These are phyloP conservation scores for Benthosema pterotum DNA, from an alignment of 2,797 vertebrate genomes.

Conservation along the genomic window DNA sequence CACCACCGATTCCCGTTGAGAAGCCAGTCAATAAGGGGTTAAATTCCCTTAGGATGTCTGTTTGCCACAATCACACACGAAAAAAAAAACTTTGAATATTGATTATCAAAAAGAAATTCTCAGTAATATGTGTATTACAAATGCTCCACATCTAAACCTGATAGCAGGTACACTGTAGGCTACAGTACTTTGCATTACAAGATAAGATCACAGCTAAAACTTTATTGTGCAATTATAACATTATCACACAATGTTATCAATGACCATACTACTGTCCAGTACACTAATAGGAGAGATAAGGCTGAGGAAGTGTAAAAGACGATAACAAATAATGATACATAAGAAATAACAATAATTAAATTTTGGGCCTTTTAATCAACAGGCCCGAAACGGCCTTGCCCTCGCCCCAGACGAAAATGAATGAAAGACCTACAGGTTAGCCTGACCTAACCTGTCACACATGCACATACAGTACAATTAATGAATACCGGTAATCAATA, in stretches of 20 bases:
- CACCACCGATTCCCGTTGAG: slow-evolving; percentile 71
- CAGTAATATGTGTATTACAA: neutral
- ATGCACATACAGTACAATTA: no score
- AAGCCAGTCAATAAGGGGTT: slow-evolving; percentile 81
- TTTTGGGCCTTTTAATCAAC: no score
- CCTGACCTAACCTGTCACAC: no score
- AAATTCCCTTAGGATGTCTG: slow-evolving; percentile 91
- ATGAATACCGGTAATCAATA: no score
- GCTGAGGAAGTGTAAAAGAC: neutral
- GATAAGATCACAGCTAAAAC: slow-evolving; percentile 16
- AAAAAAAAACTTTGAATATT: neutral
- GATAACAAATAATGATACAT: neutral
- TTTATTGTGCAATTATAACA: slow-evolving; percentile 1
- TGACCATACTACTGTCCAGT: neutral
- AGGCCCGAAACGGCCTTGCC: no score
- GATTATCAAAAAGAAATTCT: neutral
- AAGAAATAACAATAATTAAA: neutral
- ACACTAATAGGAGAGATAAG: neutral
- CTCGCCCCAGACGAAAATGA: no score
- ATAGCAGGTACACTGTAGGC: no score
- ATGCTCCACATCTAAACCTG: neutral
- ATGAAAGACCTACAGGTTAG: no score
- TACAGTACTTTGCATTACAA: no score
- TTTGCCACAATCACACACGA: slow-evolving; percentile 37
- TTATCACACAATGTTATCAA: slow-evolving; percentile 9